Evolutionary conservation across 2,797 vertebrate species (phyloP).

Genomic region (Sebastes alutus): DNA sequence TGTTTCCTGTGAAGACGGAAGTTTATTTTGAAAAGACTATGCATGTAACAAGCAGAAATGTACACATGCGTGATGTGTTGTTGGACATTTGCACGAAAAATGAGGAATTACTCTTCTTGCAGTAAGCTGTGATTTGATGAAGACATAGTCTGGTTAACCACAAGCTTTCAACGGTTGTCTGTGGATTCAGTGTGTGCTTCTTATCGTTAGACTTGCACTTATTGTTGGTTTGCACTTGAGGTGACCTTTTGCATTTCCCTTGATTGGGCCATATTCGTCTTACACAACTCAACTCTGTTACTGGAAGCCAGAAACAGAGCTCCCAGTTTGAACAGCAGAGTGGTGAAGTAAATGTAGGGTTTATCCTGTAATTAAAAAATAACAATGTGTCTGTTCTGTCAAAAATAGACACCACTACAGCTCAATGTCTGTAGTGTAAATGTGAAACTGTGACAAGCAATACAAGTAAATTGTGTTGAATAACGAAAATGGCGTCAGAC

Average conservation of each 20-base stretch:
- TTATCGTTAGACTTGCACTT: neutral
- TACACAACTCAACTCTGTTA: neutral
- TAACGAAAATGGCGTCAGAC: neutral
- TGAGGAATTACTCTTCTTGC: no score
- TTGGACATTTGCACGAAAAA: no score
- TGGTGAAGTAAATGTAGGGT: neutral
- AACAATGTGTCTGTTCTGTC: neutral
- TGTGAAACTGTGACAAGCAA: neutral
- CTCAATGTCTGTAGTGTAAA: neutral
- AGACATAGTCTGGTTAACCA: neutral
- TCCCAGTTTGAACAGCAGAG: slow-evolving; percentile 3
- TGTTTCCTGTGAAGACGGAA: no score
- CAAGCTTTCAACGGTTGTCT: neutral
- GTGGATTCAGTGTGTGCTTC: neutral
- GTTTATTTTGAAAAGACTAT: no score
- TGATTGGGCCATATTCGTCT: neutral
- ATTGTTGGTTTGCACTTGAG: neutral
- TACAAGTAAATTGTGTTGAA: slow-evolving; percentile 19
- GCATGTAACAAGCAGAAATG: no score
- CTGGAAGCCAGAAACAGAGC: neutral
- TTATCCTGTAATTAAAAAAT: slow-evolving; percentile 1
- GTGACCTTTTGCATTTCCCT: slow-evolving; percentile 1
- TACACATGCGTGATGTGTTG: no score
- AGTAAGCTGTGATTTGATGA: slow-evolving; percentile 1
- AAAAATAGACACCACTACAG: neutral